phyloP scores from a whole-genome alignment of 2,113 vertebrate genomes.

The Notothenia coriiceps region DNA sequence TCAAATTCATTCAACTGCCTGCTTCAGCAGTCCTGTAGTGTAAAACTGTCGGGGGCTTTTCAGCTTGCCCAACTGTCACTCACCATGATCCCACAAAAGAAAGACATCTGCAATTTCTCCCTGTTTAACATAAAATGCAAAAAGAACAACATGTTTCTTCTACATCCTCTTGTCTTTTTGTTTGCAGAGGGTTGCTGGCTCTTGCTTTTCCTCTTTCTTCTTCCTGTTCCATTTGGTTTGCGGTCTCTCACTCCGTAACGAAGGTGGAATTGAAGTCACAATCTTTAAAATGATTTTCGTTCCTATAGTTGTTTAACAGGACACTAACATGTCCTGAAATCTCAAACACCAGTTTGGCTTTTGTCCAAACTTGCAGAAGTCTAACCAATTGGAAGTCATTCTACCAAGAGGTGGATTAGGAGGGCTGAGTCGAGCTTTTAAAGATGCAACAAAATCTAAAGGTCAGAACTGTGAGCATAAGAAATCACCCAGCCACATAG shows the following conservation, averaged over 20 bases:
- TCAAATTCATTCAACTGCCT: slow-evolving; percentile 53
- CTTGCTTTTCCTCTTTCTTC: background rate
- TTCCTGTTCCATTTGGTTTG: slow-evolving; percentile 8
- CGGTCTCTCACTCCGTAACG: slow-evolving; percentile 29
- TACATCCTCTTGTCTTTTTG: background rate
- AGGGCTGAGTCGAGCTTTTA: slow-evolving; percentile 19
- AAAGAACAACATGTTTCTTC: slow-evolving; percentile 22
- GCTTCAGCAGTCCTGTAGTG: slow-evolving; percentile 60
- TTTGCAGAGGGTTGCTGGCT: slow-evolving; percentile 9
- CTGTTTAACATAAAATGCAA: slow-evolving; percentile 39
- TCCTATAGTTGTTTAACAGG: slow-evolving; percentile 37
- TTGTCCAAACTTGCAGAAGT: slow-evolving; percentile 25
- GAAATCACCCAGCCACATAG: slow-evolving; percentile 25
- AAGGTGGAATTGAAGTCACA: slow-evolving; percentile 26
- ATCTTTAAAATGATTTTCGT: slow-evolving; percentile 31
- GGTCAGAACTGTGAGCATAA: slow-evolving; percentile 1
- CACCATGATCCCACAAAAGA: slow-evolving; percentile 38
- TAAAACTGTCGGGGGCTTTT: slow-evolving; percentile 46
- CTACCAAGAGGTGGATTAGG: slow-evolving; percentile 9
- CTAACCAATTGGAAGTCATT: slow-evolving; percentile 28
- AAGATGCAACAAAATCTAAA: slow-evolving; percentile 35
- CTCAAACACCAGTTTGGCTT: slow-evolving; percentile 11
- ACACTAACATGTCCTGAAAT: slow-evolving; percentile 36
- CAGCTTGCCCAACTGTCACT: slow-evolving; percentile 59
- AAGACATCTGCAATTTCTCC: slow-evolving; percentile 34